These are phyloP conservation scores for Chymomyza amoena DNA, from an alignment of 2,888 invertebrate genomes.

Conservation along the genomic window DNA sequence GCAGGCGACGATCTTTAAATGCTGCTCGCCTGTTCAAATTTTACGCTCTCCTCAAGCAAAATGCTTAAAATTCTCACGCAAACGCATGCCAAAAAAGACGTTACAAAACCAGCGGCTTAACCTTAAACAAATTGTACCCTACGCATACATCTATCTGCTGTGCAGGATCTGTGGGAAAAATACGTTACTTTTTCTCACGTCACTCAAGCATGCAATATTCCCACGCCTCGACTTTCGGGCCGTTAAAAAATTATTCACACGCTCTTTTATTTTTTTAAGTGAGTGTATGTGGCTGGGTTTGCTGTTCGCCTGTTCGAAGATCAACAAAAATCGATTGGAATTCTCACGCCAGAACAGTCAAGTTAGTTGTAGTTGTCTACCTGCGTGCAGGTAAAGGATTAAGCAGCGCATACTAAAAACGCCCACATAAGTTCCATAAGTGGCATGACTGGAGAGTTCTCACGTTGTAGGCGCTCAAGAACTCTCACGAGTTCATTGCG, in stretches of 20 bases:
- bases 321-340: constrained; percentile 36
- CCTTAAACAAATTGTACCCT: constrained; percentile 30
- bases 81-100: constrained; percentile 40
- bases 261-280: not conserved
- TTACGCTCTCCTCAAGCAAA: constrained; percentile 17
- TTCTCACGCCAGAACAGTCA: constrained; percentile 33
- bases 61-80: constrained; percentile 50
- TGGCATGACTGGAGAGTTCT: not conserved
- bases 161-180: constrained; percentile 43
- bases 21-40: constrained; percentile 53
- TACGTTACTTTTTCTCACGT: constrained; percentile 36
- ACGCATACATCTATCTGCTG: constrained; percentile 33
- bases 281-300: constrained; percentile 2
- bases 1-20: not conserved
- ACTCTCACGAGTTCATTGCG: not conserved
- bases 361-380: constrained; percentile 28
- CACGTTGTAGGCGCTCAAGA: not conserved
- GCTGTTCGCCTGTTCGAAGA: constrained; percentile 42
- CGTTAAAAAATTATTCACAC: constrained; percentile 22
- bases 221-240: constrained; percentile 23
- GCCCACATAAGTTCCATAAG: constrained; percentile 23
- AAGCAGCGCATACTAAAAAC: constrained; percentile 11
- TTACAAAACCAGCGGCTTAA: constrained; percentile 14
- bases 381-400: constrained; percentile 39
- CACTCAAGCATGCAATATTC: constrained; percentile 21